Conservation (phyloP, 2,888 invertebrate species). For the Clunio marinus region DNA sequence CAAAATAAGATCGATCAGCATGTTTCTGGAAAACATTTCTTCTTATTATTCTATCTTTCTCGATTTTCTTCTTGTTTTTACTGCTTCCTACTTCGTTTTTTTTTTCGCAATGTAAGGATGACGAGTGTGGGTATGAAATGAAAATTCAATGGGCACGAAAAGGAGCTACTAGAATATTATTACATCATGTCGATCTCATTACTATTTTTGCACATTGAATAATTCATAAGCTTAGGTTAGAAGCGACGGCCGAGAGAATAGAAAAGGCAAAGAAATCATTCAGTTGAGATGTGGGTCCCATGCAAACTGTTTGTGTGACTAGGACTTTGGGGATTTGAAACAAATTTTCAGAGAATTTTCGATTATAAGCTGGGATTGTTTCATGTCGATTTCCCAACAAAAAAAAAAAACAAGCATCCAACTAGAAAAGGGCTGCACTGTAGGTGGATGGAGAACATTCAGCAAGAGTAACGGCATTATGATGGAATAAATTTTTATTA, state of each 20-base stretch:
- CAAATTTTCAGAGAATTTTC: no score
- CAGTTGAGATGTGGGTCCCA: constrained; percentile 25
- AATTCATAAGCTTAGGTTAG: constrained; percentile 29
- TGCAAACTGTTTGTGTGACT: no score
- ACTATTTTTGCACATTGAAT: constrained; percentile 32
- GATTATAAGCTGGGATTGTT: no score
- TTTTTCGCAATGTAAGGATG: neutral
- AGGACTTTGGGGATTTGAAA: no score
- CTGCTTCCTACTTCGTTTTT: neutral
- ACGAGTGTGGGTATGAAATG: constrained; percentile 27
- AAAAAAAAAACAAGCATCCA: no score
- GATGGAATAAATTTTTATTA: constrained; percentile 32
- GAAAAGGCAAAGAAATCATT: constrained; percentile 6
- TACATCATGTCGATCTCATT: constrained; percentile 37
- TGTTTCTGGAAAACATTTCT: neutral
- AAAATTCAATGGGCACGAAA: constrained; percentile 22
- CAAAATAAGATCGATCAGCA: constrained; percentile 8
- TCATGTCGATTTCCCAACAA: no score
- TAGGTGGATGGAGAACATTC: neutral
- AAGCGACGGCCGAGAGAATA: neutral
- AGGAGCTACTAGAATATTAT: constrained; percentile 32
- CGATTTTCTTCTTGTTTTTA: neutral
- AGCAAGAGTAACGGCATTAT: constrained; percentile 6
- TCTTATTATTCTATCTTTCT: neutral
- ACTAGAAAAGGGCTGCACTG: neutral